Base-by-base conservation (phyloP, 2,797 vertebrate genomes). In the Tinamus major region DNA sequence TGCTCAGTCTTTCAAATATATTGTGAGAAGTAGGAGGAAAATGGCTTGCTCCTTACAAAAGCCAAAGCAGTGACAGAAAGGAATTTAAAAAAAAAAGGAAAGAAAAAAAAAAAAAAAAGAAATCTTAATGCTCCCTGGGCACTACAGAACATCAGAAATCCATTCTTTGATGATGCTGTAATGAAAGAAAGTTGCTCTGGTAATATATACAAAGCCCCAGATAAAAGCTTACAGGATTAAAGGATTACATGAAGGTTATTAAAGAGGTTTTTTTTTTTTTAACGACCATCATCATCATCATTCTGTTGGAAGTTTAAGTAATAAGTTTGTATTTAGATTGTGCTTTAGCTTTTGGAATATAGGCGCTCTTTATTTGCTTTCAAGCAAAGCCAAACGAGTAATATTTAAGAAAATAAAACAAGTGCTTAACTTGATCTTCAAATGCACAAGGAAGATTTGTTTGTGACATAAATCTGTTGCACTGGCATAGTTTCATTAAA, bases 141-240 rank as follows among this genome's bases (percentile, higher is more conserved):
- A 39, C 74, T 88, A 90, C 35, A 92, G 78, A 95, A 93, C 84
- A 81, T 69, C 89, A 88, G 56, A 93, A 95, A 93, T 83, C 92
- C 78, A 92, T 88, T 95, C 90, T 95, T 96, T 96, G 93, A 96
- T 92, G 78, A 93, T 91, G 85, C 63, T 89, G 62, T 97, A 97
- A 96, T 97, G 94, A 96, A 97, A 95, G 86, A 87, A 95, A 95
- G 79, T 93, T 94, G 84, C 86, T 95, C 90, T 94, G 79, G 92
- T 94, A 96, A 95, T 95, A 93, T 93, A 96, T 37, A 96, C 79
- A 94, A 96, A 96, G 53, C 92, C 87, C 62, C 51, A 89, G 72
- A 96, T 92, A 96, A 97, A 94, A 86, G 93, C 91, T 97, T 95
- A 96, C 65, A 96, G 90, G 95, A 96, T 95, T 96, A 97, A 91